phyloP scores from a whole-genome alignment of 2,888 invertebrate genomes.

The Ichneumoninae sp. region DNA sequence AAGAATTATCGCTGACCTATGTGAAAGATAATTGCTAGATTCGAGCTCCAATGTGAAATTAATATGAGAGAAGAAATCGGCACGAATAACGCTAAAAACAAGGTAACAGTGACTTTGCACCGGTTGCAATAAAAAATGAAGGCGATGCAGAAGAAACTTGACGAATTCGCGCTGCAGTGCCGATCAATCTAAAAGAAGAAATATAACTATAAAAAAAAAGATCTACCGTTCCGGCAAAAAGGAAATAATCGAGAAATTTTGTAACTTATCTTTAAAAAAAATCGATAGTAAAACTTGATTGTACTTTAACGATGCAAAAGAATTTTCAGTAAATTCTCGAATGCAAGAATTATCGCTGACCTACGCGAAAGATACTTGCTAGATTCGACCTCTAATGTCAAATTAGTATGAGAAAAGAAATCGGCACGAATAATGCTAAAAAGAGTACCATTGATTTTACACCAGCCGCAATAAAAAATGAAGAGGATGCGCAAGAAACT shows the following conservation, averaged over 20 bases:
- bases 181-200: neutral
- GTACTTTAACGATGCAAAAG: neutral
- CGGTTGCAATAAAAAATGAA: neutral
- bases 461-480: neutral
- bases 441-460: neutral
- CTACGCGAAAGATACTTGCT: neutral
- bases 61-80: neutral
- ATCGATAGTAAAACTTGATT: neutral
- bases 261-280: neutral
- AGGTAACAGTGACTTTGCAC: neutral
- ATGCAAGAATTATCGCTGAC: neutral
- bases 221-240: neutral
- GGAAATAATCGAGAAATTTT: neutral
- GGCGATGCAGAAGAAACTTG: neutral
- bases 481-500: neutral
- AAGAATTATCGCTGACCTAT: neutral
- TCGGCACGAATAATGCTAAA: neutral
- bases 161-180: neutral
- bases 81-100: neutral
- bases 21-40: neutral
- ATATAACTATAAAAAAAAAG: neutral
- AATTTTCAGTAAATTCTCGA: neutral
- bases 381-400: neutral
- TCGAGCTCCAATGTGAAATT: neutral
- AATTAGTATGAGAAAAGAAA: no score